Evolutionary conservation across 1,140 invertebrate species (phyloP).

Genomic region (Idris sp.): DNA sequence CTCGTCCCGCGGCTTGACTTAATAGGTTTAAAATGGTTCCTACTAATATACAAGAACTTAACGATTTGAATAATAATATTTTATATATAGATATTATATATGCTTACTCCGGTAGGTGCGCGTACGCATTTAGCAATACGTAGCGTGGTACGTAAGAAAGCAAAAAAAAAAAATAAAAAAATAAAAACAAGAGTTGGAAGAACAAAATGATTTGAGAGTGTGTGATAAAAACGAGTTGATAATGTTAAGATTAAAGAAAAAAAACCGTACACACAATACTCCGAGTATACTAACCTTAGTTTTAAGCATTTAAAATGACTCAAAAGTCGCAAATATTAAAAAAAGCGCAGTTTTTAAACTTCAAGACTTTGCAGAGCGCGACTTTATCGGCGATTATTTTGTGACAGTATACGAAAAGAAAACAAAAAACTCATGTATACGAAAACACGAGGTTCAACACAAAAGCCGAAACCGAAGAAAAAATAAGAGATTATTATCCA

Average conservation of each 20-base stretch:
- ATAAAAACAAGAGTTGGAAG: conserved; percentile 1
- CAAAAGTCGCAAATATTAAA: conserved; percentile 31
- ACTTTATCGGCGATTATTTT: conserved; percentile 21
- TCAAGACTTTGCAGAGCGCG: conserved; percentile 10
- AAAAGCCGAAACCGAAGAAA: conserved; percentile 5
- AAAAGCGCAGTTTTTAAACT: conserved; percentile 25
- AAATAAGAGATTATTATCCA: conserved; percentile 55
- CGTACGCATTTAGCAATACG: conserved; percentile 68
- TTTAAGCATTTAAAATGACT: conserved; percentile 52
- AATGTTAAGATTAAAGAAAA: conserved; percentile 60
- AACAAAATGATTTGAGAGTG: conserved; percentile 31
- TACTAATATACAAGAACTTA: conserved; percentile 71
- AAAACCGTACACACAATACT: conserved; percentile 73
- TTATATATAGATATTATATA: conserved; percentile 58
- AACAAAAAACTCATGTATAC: conserved; percentile 38
- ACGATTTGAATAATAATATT: conserved; percentile 61
- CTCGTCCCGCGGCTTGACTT: conserved; percentile 53
- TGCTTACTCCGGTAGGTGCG: conserved; percentile 57
- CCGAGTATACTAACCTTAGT: conserved; percentile 71
- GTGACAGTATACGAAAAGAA: conserved; percentile 71
- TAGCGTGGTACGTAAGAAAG: conserved; percentile 20
- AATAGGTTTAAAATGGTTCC: conserved; percentile 73
- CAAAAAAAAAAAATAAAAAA: conserved; percentile 14
- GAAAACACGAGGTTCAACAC: conserved; percentile 11
- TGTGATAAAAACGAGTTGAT: conserved; percentile 52